Evolutionary conservation across 2,113 vertebrate genomes (phyloP).

Genomic region (Dolichallabes microphthalmus): DNA sequence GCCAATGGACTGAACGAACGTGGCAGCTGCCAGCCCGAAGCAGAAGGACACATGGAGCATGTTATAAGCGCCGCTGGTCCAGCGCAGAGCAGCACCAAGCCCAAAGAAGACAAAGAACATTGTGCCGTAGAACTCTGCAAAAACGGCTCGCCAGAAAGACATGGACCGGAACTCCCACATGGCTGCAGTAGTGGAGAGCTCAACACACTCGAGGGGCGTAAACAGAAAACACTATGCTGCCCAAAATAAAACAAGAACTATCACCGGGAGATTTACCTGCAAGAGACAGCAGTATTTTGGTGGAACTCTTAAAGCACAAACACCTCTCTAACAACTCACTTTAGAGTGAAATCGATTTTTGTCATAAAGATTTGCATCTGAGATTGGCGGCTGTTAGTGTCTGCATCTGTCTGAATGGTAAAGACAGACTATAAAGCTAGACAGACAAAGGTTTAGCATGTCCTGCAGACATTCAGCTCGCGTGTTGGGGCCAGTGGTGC

Average conservation of each 20-base stretch:
- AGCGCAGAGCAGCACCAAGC: slow-evolving; percentile 86
- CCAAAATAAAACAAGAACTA: slow-evolving; percentile 35
- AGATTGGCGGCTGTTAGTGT: slow-evolving; percentile 60
- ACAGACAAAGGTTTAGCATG: slow-evolving; percentile 71
- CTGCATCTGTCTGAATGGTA: slow-evolving; percentile 67
- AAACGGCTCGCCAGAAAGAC: slow-evolving; percentile 94
- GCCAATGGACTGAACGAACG: slow-evolving; percentile 86
- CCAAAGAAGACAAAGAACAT: slow-evolving; percentile 94
- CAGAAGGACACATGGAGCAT: slow-evolving; percentile 86
- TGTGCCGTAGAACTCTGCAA: slow-evolving; percentile 92
- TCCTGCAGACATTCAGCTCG: slow-evolving; percentile 73
- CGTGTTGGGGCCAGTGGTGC: slow-evolving; percentile 68
- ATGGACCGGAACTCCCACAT: slow-evolving; percentile 96
- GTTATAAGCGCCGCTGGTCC: slow-evolving; percentile 80
- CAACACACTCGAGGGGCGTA: slow-evolving; percentile 57
- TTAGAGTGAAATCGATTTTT: slow-evolving; percentile 50
- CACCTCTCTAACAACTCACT: slow-evolving; percentile 33
- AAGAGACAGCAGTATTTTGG: slow-evolving; percentile 40
- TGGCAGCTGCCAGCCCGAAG: slow-evolving; percentile 88
- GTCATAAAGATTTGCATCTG: slow-evolving; percentile 68
- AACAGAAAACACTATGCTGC: slow-evolving; percentile 35
- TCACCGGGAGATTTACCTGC: slow-evolving; percentile 23
- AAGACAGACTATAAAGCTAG: too few species aligned
- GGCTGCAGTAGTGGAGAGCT: slow-evolving; percentile 56
- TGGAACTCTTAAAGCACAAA: slow-evolving; percentile 46